Evolutionary conservation across 2,113 vertebrate genomes (phyloP).

Genomic region (Aptenodytes forsteri): DNA sequence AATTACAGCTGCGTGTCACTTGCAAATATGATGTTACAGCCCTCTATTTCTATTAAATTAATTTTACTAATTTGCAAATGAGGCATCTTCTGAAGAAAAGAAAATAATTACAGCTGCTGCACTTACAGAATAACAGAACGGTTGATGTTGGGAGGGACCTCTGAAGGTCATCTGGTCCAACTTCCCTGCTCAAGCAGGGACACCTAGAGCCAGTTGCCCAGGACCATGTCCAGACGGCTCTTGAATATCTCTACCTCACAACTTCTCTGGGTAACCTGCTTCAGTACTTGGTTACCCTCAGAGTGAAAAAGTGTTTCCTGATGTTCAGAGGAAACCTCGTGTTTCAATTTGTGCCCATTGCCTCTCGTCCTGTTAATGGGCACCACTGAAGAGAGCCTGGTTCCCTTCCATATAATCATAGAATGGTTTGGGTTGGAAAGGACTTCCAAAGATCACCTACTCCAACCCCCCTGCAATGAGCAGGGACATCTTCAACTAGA

Average conservation of each 20-base stretch:
- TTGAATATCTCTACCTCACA: background rate
- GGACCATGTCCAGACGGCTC: background rate
- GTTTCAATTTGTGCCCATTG: background rate
- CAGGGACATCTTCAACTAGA: background rate
- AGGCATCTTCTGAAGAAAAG: background rate
- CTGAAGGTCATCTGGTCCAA: background rate
- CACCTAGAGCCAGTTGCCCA: background rate
- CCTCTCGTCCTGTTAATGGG: rapidly evolving
- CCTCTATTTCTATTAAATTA: background rate
- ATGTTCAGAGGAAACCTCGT: background rate
- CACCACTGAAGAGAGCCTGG: background rate
- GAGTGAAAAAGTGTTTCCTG: background rate
- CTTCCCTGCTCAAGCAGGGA: background rate
- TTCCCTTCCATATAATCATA: background rate
- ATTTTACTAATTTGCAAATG: background rate
- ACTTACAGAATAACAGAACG: background rate
- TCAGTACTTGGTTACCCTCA: background rate
- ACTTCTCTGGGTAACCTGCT: background rate
- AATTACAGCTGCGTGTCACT: background rate
- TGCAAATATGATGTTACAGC: background rate
- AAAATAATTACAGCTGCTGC: background rate
- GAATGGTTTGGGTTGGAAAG: background rate
- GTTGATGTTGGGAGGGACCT: background rate
- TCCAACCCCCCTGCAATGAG: rapidly evolving
- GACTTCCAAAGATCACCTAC: background rate